Evolutionary conservation across 23 tunicate species (phyloP), one percentile per base, ranked within the genome.

Genomic region (Styela clava): DNA sequence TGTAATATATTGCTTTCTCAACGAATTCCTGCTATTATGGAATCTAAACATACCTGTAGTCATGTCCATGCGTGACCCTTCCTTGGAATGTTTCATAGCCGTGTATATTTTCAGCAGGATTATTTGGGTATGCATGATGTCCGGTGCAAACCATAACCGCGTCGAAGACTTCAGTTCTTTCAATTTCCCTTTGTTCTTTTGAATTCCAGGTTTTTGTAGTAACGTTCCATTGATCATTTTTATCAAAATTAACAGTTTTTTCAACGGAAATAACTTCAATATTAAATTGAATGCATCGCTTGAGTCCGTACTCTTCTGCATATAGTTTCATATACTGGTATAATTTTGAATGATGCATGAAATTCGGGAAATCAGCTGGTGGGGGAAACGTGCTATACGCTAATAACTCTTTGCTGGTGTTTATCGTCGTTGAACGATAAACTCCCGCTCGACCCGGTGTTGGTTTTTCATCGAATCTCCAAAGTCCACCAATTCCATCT

Each of bases 61-160:
- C 74, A 61, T 86, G 88, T 37, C 88, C 88, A 79, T 91, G 97
- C 30, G 79, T 33, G 1, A 73, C 35, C 18, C 34, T 22, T 1
- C 97, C 97, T 73, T 73, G 21, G 34, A 91, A 91, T 25, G 79
- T 83, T 1, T 79, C 3, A 16, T 33, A 20, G 78, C 97, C 97
- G 33, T 81, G 82, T 77, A 91, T 86, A 22, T 78, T 24, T 62
- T 69, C 67, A 25, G 74, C 9, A 3, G 97, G 97, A 3, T 62
- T 78, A 62, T 91, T 65, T 23, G 97, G 97, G 36, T 64, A 26
- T 1, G 87, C 91, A 74, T 91, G 97, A 64, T 86, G 97, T 24
- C 97, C 97, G 25, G 81, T 83, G 63, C 88, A 83, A 62, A 91
- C 88, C 44, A 91, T 28, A 34, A 91, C 83, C 18, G 83, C 97